Base-by-base conservation (phyloP, 2,797 vertebrate genomes). In the Phaenicophaeus curvirostris region DNA sequence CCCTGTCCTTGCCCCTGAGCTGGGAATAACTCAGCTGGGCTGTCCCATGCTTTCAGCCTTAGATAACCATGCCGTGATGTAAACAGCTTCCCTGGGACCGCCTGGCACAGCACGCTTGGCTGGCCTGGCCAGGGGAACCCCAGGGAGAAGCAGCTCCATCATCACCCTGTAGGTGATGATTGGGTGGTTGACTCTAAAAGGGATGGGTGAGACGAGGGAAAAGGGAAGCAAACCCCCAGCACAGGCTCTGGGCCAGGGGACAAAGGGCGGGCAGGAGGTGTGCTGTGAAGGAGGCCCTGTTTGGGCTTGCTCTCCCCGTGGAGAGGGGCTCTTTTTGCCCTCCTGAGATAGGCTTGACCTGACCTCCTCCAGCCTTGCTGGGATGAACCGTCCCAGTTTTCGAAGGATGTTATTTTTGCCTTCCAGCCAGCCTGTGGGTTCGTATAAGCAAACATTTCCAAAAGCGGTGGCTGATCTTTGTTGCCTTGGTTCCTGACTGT, bases 401-500 rank as follows among this genome's bases (percentile, higher is more conserved):
- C 0, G 1, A n/a, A 90, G 94, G 93, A 94, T 95, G 91, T 96
- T 96, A 78, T 96, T 96, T 97, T 97, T 96, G 93, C 91, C 31
- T 96, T 89, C 69, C 63, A 63, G 93, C 95, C 94, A 94, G 92
- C n/a, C 85, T 94, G 93, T 73, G 96, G 95, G 85, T 69, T 95
- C 94, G 73, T 85, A 82, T 72, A 96, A 95, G 94, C 92, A 96
- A 96, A 96, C 94, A 92, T 95, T 96, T 94, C 92, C 91, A 95
- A 92, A 91, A 68, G 39, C 1, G 0, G 90, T 89, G 73, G 78
- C 87, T 94, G 85, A 72, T 94, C 71, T 76, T 85, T 92, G 75
- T 82, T 91, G 90, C 89, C 62, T 87, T 62, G 31, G 46, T 81
- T 96, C 67, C 90, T 90, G 85, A 74, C n/a, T 73, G 89, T 75